Conservation (phyloP, 2,797 vertebrate species). For the Natrix natrix region DNA sequence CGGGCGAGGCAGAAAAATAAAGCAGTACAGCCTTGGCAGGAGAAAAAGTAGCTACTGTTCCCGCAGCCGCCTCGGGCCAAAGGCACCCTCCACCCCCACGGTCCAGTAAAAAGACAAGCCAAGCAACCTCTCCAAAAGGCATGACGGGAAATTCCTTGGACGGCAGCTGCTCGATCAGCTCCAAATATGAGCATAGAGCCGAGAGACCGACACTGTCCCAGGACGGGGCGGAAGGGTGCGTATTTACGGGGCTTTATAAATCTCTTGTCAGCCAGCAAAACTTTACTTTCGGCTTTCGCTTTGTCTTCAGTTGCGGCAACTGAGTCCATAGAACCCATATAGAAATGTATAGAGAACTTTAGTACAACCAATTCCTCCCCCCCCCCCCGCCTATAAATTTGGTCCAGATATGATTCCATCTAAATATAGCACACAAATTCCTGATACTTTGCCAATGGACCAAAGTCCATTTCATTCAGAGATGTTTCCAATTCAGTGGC, state of each 20-base stretch:
- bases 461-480: not conserved
- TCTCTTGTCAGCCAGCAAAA: not conserved
- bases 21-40: not conserved
- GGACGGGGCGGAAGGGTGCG: not conserved
- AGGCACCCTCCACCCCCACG: not conserved
- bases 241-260: not conserved
- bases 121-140: conserved; percentile 68
- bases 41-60: not conserved
- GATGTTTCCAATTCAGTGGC: not conserved
- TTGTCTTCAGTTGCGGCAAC: not conserved
- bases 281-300: not conserved
- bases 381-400: not conserved
- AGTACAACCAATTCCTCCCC: not conserved
- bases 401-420: not conserved
- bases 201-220: not conserved
- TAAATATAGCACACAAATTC: not conserved
- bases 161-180: conserved; percentile 65
- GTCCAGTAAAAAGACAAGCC: conserved; percentile 24
- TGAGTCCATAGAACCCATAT: not conserved
- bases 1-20: not conserved
- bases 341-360: not conserved
- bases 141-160: conserved; percentile 84
- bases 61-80: not conserved
- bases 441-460: not conserved
- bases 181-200: conserved; percentile 83